Percentiles rank a stretch among this genome's conserved stretches.
Evolutionary conservation across 30 jellyfish, hydroid and myxozoan genomes (phyloP).

Genomic region (Rhopilema esculentum): DNA sequence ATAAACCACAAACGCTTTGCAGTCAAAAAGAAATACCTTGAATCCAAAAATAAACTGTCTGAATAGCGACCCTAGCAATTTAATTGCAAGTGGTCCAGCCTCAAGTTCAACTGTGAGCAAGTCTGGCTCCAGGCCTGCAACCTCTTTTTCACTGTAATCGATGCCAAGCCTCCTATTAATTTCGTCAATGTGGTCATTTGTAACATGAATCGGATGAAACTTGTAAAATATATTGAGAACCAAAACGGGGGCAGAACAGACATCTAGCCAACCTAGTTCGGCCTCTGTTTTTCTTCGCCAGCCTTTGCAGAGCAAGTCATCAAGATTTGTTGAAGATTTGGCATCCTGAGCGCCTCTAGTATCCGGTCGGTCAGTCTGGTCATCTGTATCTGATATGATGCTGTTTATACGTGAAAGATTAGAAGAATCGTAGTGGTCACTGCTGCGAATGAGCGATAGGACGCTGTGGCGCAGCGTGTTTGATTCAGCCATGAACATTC

Average conservation of each 20-base stretch:
- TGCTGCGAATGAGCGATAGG: slow-evolving; percentile 76
- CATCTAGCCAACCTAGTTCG: slow-evolving; percentile 86
- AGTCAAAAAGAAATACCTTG: slow-evolving; percentile 65
- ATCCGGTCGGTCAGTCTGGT: slow-evolving; percentile 48
- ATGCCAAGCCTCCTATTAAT: slow-evolving; percentile 80
- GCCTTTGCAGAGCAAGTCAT: slow-evolving; percentile 77
- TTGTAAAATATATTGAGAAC: slow-evolving; percentile 78
- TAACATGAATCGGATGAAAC: slow-evolving; percentile 83
- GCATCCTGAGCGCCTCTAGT: slow-evolving; percentile 31
- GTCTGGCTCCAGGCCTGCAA: slow-evolving; percentile 83
- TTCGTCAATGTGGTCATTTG: slow-evolving; percentile 49
- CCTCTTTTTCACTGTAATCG: slow-evolving; percentile 56
- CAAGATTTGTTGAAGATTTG: slow-evolving; percentile 39
- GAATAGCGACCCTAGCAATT: slow-evolving; percentile 86
- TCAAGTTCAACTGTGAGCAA: slow-evolving; percentile 86
- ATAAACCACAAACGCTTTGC: not conserved
- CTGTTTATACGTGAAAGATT: slow-evolving; percentile 59
- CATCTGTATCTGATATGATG: slow-evolving; percentile 75
- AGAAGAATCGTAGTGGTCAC: slow-evolving; percentile 60
- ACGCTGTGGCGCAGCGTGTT: slow-evolving; percentile 93
- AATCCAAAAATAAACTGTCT: slow-evolving; percentile 90
- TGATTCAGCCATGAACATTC: slow-evolving; percentile 88
- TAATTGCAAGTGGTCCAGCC: slow-evolving; percentile 95
- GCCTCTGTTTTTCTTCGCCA: slow-evolving; percentile 89
- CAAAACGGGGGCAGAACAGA: slow-evolving; percentile 92